Evolutionary conservation across 2,113 vertebrate genomes (phyloP).

Genomic region (Pachyramphus minor): DNA sequence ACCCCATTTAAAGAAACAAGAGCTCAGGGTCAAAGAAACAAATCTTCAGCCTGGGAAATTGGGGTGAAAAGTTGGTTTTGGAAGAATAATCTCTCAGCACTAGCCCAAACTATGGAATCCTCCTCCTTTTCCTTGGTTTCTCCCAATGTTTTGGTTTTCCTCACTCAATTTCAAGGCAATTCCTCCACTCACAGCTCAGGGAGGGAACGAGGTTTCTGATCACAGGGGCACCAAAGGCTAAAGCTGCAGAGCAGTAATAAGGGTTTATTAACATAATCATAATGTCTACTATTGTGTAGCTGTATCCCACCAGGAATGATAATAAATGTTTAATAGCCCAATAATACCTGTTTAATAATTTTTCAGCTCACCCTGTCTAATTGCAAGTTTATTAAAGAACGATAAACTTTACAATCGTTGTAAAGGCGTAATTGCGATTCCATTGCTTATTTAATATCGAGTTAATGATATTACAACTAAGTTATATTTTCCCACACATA

Average conservation of each 20-base stretch:
- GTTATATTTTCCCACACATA: slow-evolving; percentile 72
- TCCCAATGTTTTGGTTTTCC: not conserved
- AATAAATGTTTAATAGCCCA: slow-evolving; percentile 73
- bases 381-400: slow-evolving; percentile 77
- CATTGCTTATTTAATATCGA: slow-evolving; percentile 76
- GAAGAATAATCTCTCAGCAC: not conserved
- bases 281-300: not conserved
- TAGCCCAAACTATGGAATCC: not conserved
- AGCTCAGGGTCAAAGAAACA: not conserved
- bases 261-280: slow-evolving; percentile 48
- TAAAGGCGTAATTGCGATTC: slow-evolving; percentile 72
- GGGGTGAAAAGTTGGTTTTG: not conserved
- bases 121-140: not conserved
- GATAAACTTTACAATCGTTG: slow-evolving; percentile 73
- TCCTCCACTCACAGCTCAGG: not conserved
- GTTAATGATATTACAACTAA: slow-evolving; percentile 74
- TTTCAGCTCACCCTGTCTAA: slow-evolving; percentile 67
- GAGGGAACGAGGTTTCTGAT: not conserved
- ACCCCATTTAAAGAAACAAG: not conserved
- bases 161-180: not conserved
- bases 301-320: slow-evolving; percentile 63
- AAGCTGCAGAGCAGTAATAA: not conserved
- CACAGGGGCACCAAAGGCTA: not conserved
- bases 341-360: slow-evolving; percentile 77
- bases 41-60: not conserved